Evolutionary conservation across 2,797 vertebrate genomes (phyloP).

Genomic region (Cygnus olor): DNA sequence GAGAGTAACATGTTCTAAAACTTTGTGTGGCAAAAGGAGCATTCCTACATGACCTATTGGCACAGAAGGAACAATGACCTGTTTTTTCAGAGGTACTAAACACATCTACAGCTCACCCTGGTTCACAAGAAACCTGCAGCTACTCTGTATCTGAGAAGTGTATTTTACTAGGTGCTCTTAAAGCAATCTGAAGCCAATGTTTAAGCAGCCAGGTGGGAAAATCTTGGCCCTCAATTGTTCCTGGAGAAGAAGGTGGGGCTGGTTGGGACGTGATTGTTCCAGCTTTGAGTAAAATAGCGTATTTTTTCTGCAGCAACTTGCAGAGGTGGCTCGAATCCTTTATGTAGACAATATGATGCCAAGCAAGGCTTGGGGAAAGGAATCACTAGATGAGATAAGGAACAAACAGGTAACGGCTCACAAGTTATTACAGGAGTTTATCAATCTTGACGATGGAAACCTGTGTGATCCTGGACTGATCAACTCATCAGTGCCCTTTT

Average conservation of each 20-base stretch:
- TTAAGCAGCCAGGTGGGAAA: background rate
- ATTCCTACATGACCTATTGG: background rate
- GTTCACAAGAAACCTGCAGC: background rate
- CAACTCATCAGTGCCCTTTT: background rate
- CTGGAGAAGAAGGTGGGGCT: background rate
- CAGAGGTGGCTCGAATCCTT: background rate
- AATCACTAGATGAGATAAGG: background rate
- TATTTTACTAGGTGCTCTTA: background rate
- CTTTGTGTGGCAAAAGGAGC: background rate
- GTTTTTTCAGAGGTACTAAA: background rate
- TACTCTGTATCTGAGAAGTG: background rate
- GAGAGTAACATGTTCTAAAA: background rate
- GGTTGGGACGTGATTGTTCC: background rate
- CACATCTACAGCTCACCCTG: background rate
- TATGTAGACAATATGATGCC: background rate
- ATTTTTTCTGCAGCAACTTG: background rate
- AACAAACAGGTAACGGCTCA: background rate
- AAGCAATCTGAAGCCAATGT: background rate
- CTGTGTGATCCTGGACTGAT: fast-evolving
- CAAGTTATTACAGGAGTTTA: background rate
- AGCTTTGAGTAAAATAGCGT: background rate
- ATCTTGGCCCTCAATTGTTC: background rate
- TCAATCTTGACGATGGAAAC: background rate
- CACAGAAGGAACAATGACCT: background rate
- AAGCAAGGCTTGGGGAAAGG: background rate